Percentiles rank a stretch among this genome's conserved stretches.
phyloP scores from a whole-genome alignment of 2,113 vertebrate genomes.

The Siniperca chuatsi region DNA sequence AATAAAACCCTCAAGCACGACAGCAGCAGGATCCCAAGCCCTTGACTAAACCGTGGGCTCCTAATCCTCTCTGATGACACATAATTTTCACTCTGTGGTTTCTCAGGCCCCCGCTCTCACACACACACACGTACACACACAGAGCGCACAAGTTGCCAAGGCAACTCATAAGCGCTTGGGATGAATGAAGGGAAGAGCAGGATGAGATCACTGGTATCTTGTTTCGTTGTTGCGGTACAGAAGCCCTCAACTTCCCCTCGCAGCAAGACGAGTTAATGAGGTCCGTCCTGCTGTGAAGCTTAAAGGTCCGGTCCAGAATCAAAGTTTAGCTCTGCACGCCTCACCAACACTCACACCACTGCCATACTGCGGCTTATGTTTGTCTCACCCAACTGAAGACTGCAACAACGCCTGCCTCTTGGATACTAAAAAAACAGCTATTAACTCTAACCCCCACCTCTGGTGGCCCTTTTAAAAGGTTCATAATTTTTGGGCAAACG shows the following conservation, averaged over 20 bases:
- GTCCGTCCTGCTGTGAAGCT: conserved; percentile 50
- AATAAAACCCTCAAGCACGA: conserved; percentile 52
- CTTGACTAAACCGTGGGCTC: conserved; percentile 77
- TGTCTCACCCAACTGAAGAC: neutral
- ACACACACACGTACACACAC: conserved; percentile 57
- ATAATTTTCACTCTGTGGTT: conserved; percentile 79
- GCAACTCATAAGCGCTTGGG: conserved; percentile 79
- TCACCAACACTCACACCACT: neutral
- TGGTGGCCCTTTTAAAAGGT: neutral
- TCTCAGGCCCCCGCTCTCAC: conserved; percentile 71
- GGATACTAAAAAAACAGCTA: neutral
- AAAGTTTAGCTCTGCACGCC: neutral
- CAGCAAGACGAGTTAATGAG: conserved; percentile 69
- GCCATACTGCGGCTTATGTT: neutral
- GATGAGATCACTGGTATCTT: conserved; percentile 85
- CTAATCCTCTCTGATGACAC: conserved; percentile 83
- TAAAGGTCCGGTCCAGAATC: conserved; percentile 38
- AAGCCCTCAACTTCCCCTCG: conserved; percentile 67
- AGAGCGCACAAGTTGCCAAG: conserved; percentile 76
- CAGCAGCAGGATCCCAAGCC: conserved; percentile 62
- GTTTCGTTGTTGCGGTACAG: conserved; percentile 79
- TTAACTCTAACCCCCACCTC: neutral
- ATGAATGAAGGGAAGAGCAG: conserved; percentile 80
- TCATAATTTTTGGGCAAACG: neutral
- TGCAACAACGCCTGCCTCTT: neutral